Base-by-base conservation (phyloP, 30 jellyfish, hydroid and myxozoan genomes). In the Aurelia coerulea region DNA sequence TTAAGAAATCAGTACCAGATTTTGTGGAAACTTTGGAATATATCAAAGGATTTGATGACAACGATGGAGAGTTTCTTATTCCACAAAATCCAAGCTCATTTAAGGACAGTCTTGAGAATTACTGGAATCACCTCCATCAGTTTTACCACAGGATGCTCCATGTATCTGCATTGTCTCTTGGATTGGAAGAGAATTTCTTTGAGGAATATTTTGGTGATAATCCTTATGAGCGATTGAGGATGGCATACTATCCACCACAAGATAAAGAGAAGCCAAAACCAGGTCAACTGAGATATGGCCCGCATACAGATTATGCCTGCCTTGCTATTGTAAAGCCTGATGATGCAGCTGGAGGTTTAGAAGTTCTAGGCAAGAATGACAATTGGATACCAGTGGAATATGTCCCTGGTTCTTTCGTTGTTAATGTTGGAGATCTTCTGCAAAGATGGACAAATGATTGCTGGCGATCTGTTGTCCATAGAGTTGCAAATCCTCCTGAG, bases 371-470 rank as follows among this genome's bases (percentile, higher is more conserved):
- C 16, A 51, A 62, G 70, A 65, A 51, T 64, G 88, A 87, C 9
- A 49, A 73, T 34, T 84, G 93, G 93, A 84, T 84, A 54, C 83
- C 87, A 0, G 88, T 84, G 12, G 19, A 67, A 33, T 73, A 68
- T 70, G 63, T 71, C 10, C 88, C 93, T 0, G 83, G 77, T 62
- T 71, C 88, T 10, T 84, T 84, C 71, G 68, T 84, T 12, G 88
- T 84, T 6, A 84, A 84, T 67, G 78, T 81, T 17, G 93, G 93
- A 3, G 93, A 84, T 67, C 77, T 84, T 53, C 37, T 84, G 76
- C 93, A 74, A 50, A 84, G 93, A 31, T 84, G 93, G 93, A 84
- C 93, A 29, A 84, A 84, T 50, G 93, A 84, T 37, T 84, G 93
- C 76, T 84, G 93, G 93, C 78, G 85, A 13, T 84, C 93, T 1